phyloP scores from a whole-genome alignment of 1,140 invertebrate species.

The Drosophila trapezifrons region DNA sequence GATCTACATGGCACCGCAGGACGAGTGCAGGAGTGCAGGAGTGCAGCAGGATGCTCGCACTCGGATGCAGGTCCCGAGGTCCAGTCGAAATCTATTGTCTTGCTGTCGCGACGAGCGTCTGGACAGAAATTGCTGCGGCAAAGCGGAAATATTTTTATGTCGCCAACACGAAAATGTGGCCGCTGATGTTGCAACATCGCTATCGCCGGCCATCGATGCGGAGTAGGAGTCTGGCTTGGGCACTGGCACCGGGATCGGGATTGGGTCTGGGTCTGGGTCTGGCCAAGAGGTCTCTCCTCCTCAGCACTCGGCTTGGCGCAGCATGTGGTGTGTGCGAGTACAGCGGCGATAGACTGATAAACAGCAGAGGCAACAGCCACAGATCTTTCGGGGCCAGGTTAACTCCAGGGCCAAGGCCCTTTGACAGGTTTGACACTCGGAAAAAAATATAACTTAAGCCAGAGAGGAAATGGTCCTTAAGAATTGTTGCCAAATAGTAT shows the following conservation, averaged over 20 bases:
- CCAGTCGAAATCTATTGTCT: constrained; percentile 56
- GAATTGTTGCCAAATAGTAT: no score
- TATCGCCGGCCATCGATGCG: constrained; percentile 64
- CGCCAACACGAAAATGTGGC: constrained; percentile 72
- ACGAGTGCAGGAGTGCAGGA: constrained; percentile 18
- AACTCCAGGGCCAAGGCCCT: constrained; percentile 39
- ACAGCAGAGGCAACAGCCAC: constrained; percentile 52
- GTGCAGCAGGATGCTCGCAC: constrained; percentile 22
- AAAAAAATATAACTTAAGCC: constrained; percentile 5
- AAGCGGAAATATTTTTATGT: constrained; percentile 77
- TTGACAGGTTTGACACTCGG: constrained; percentile 45
- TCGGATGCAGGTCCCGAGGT: constrained; percentile 41
- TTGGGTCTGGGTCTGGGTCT: constrained; percentile 8
- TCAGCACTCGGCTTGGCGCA: constrained; percentile 51
- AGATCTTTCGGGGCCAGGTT: constrained; percentile 30
- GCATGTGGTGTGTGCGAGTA: constrained; percentile 74
- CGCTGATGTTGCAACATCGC: constrained; percentile 44
- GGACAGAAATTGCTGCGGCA: constrained; percentile 29
- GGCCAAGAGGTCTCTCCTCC: constrained; percentile 35
- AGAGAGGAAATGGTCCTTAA: not conserved
- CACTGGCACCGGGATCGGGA: constrained; percentile 1
- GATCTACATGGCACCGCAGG: constrained; percentile 63
- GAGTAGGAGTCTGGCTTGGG: constrained; percentile 13
- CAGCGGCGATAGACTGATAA: constrained; percentile 77
- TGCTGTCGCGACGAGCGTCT: constrained; percentile 44